Evolutionary conservation across 2,113 vertebrate species (phyloP), one percentile per base, ranked within the genome.

Genomic region (Tenebrosternarchus preto): DNA sequence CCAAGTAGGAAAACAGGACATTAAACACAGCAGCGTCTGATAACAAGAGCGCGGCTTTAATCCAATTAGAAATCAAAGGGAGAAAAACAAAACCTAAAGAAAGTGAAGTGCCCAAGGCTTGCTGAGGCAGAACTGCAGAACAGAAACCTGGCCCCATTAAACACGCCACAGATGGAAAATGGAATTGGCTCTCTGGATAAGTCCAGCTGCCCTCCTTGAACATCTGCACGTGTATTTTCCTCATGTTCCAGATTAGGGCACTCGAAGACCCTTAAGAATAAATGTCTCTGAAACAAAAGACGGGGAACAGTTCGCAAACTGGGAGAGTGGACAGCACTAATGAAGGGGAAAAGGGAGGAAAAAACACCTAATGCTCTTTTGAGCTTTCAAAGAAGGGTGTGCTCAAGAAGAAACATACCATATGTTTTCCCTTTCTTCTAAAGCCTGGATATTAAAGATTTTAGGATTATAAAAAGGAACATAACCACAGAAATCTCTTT

Each of bases 51-150:
- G 31, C 61, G 64, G 72, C 55, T 0, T 86, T 86, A 85, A 87
- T 80, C 76, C 2, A 76, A 90, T 88, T 85, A 90, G 82, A 90
- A 56, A 3, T 31, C 75, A 86, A 76, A 88, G 87, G 31, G 1
- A 25, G 7, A 36, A 27, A 83, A 87, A 84, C 86, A 86, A 56
- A 29, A n/a, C 75, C 59, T 17, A 59, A 68, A 86, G 60, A 12
- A 70, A 64, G 4, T 15, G 6, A 27, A 19, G 78, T 72, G 75
- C 56, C 39, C 80, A 46, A 87, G 88, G 74, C 88, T 87, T 88
- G 86, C 72, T 53, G 61, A 63, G 57, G 88, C 43, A 64, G 1
- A 22, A 64, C 5, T 7, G 8, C 19, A 29, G 60, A 15, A 15
- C 5, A 16, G 25, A 0, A 15, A 63, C 25, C 12, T 7, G 9